Base-by-base conservation (phyloP, 2,113 vertebrate species). In the Catharus fuscescens region DNA sequence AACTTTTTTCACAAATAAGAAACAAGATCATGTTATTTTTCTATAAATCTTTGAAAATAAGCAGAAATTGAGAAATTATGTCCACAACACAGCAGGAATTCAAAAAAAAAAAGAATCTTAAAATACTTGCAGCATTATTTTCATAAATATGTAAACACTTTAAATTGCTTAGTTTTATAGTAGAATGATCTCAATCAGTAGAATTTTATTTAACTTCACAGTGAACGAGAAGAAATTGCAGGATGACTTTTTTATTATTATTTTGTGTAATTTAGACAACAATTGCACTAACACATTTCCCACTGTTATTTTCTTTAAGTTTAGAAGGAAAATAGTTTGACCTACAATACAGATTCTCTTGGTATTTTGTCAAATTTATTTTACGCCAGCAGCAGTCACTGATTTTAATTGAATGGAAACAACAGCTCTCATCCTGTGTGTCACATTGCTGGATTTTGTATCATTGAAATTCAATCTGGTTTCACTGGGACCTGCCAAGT, bases 401-500 rank as follows among this genome's bases (percentile, higher is more conserved):
- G 59, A 93, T 96, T 98, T 98, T 97, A 98, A 98, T 96, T 97
- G 97, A 98, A 97, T 81, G 69, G 94, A 81, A 92, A 93, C 93
- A 98, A 88, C 57, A 92, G 53, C 81, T 95, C 93, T 95, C 92
- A 96, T 96, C 81, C 38, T 96, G 86, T 79, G 72, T 97, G 97
- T 97, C 93, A 96, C 94, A 92, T 85, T 94, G 83, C 93, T 96
- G 82, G 77, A 95, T 97, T 97, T 96, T 78, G 32, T 97, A 94
- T 95, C 94, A 76, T 4, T 97, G 95, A 96, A 97, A 97, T 98
- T 97, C 96, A 96, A 79, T 88, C 91, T 71, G 47, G 90, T 97
- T 97, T 98, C 97, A 89, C 57, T 86, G 97, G 97, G 96, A 98
- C 94, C 88, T 97, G 96, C 88, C 71, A 31, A 95, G 72, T 81